Conservation (phyloP, 1,140 invertebrate species). For the Heliconius eleuchia region DNA sequence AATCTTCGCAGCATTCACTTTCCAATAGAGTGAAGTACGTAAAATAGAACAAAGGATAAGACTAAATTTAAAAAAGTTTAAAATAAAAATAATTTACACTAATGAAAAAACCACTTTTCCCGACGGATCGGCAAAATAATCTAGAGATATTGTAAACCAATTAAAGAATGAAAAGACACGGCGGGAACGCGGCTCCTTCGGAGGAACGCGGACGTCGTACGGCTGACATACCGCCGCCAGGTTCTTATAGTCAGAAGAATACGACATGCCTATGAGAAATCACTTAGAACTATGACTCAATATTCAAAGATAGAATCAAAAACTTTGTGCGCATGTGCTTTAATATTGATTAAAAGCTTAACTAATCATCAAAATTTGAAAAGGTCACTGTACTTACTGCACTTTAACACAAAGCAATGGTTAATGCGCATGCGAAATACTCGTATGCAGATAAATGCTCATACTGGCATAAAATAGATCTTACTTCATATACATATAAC, state of each 20-base stretch:
- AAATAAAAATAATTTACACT: constrained; percentile 20
- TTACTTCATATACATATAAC: background rate
- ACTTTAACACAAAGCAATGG: background rate
- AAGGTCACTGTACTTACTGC: background rate
- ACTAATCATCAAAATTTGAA: background rate
- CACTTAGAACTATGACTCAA: background rate
- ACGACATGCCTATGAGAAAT: constrained; percentile 21
- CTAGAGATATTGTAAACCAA: constrained; percentile 31
- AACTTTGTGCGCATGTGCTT: constrained; percentile 14
- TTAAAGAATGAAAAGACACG: constrained; percentile 28
- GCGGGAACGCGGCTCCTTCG: background rate
- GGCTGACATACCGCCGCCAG: constrained; percentile 8
- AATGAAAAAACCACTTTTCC: constrained; percentile 31
- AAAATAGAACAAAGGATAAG: constrained; percentile 12
- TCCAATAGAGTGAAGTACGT: background rate
- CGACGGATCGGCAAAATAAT: constrained; percentile 30
- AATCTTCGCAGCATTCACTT: constrained; percentile 10
- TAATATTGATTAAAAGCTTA: constrained; percentile 17
- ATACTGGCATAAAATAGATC: background rate
- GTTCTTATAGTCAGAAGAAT: constrained; percentile 2
- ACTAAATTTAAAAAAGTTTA: constrained; percentile 11
- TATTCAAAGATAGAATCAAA: background rate
- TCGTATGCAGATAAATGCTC: background rate
- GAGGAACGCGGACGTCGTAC: background rate
- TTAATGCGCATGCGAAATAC: background rate